Percentiles rank a stretch among this genome's conserved stretches.
Conservation (phyloP, 2,888 invertebrate species). For the Drosophila paranaensis region DNA sequence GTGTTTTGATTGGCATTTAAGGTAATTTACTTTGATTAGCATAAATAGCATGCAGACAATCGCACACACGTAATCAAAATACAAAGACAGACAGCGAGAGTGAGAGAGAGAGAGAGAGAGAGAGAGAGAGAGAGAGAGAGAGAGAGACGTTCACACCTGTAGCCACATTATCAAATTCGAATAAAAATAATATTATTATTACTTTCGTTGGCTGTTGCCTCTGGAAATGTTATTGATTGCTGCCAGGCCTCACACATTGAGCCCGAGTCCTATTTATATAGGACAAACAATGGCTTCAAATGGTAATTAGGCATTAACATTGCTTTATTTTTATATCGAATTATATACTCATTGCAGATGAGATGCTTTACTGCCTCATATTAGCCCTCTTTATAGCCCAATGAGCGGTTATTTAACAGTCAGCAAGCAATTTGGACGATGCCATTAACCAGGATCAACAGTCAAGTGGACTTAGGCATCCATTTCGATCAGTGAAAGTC, state of each 20-base stretch:
- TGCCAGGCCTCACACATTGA: neutral
- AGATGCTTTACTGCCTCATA: neutral
- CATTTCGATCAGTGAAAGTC: neutral
- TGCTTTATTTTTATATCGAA: neutral
- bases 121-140: neutral
- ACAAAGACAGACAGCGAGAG: neutral
- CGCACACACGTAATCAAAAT: constrained; percentile 1
- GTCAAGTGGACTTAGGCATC: neutral
- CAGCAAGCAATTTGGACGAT: neutral
- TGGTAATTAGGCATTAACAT: neutral
- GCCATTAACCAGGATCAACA: neutral
- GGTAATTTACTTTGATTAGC: constrained; percentile 43
- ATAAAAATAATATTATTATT: constrained; percentile 45
- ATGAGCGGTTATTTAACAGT: neutral
- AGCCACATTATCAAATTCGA: constrained; percentile 38
- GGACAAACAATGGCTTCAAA: neutral
- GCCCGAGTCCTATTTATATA: neutral
- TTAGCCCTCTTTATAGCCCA: neutral
- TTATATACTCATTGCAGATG: neutral
- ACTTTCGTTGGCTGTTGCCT: constrained; percentile 13
- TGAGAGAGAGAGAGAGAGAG: too few relatives aligned
- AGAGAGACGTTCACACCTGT: constrained; percentile 7
- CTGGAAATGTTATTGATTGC: neutral
- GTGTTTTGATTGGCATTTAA: constrained; percentile 42
- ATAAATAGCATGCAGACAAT: constrained; percentile 16